Base-by-base conservation (phyloP, 2,888 invertebrate species). In the Aproaerema taeniolella region DNA sequence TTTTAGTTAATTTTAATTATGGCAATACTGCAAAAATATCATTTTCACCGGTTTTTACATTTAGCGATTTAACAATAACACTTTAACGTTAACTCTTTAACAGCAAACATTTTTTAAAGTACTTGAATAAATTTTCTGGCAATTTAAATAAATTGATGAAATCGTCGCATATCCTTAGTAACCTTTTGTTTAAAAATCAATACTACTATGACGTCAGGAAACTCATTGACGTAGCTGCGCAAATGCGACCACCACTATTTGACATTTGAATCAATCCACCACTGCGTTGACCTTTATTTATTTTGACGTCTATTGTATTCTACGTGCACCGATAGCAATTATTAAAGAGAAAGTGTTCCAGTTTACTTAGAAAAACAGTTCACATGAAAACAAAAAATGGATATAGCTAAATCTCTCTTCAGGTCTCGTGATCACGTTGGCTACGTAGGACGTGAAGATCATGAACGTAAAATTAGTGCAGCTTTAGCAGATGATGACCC, bases 391-490 rank as follows among this genome's bases (percentile, higher is more conserved):
- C 10, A 25, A 55, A 71, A 59, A 56, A 97, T 97, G 97, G 96
- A 98, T 81, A 90, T 96, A 68, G 97, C 97, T 0, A 95, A 96
- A 83, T 95, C 95, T 31, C 87, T 97, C 49, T 97, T 97, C 80
- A 93, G 93, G 54, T 91, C 92, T 35, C 89, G 95, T 50, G 93
- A 94, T 67, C 94, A 95, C 66, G 95, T 93, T 57, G 97, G 97
- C 55, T 97, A 97, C 79, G 95, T 95, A 55, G 95, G 95, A 39
- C 93, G 93, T 66, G 93, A 92, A 69, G 94, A 94, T 70, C 93
- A 94, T 42, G 77, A 95, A 91, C 91, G 92, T 67, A 93, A 94
- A 80, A 88, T 95, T 37, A 92, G 94, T 74, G 88, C 92, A 46
- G 91, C 92, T 36, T 83, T 93, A 52, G 95, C 94, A 11, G 96